Percentiles rank a stretch among this genome's conserved stretches.
Evolutionary conservation across 2,113 vertebrate genomes (phyloP).

Genomic region (Cebidichthys violaceus): DNA sequence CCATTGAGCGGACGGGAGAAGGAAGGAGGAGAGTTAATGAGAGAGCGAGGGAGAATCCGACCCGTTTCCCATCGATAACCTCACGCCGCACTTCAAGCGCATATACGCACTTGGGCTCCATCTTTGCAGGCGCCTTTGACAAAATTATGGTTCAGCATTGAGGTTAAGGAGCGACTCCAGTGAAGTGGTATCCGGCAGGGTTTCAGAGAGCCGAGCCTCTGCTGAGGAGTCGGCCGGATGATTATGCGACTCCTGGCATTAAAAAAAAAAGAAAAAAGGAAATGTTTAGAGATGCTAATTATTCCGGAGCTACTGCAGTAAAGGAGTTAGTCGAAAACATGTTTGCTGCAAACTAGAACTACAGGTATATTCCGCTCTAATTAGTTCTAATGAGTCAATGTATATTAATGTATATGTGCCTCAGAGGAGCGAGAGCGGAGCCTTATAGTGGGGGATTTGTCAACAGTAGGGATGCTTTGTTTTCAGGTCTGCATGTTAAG

Average conservation of each 20-base stretch:
- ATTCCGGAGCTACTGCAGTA: conserved; percentile 45
- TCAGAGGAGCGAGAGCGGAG: neutral
- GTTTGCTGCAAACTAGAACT: conserved; percentile 40
- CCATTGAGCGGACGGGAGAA: conserved; percentile 66
- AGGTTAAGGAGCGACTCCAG: conserved; percentile 55
- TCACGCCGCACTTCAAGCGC: conserved; percentile 59
- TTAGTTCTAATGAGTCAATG: conserved; percentile 8
- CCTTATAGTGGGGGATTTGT: neutral
- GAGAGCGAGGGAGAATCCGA: conserved; percentile 66
- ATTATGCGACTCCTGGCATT: conserved; percentile 61
- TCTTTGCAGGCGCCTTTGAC: conserved; percentile 55
- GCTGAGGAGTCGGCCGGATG: conserved; percentile 56
- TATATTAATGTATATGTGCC: conserved; percentile 14
- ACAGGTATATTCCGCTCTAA: conserved; percentile 27
- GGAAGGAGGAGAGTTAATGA: conserved; percentile 76
- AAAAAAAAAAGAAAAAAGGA: neutral
- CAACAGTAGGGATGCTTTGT: neutral
- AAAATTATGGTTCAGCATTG: conserved; percentile 58
- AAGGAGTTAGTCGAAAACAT: conserved; percentile 44
- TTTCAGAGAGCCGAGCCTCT: conserved; percentile 45
- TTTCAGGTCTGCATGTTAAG: neutral
- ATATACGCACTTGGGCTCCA: conserved; percentile 37
- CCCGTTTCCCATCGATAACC: conserved; percentile 69
- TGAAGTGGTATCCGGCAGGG: conserved; percentile 49
- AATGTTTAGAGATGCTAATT: conserved; percentile 64